Base-by-base conservation (phyloP, 2,113 vertebrate genomes). In the Willisornis vidua region DNA sequence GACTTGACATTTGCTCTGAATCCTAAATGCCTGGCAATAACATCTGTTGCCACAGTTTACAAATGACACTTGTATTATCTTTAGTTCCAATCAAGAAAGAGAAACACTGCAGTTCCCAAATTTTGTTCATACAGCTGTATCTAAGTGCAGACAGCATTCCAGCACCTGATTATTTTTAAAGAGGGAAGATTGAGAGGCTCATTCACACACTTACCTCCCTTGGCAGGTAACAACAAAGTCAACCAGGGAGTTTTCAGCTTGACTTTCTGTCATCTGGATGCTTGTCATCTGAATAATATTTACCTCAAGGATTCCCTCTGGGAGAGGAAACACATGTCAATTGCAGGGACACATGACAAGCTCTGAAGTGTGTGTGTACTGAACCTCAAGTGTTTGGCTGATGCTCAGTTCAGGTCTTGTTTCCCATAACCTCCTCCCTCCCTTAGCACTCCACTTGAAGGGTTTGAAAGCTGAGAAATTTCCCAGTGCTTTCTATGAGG, bases 171-270 rank as follows among this genome's bases (percentile, higher is more conserved):
- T 95, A 83, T 39, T 95, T 89, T 70, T 66, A 55, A 82, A 74
- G 71, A 62, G 45, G 29, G 14, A 92, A 82, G 79, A 72, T 0
- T 90, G 79, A 76, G 77, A 91, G 29, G 55, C 87, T 74, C 59
- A 89, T 94, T 93, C 84, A 84, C 55, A 76, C 59, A 90, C 98
- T 98, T 96, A 99, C 99, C 98, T 98, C 94, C 99, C 99, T 91
- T 98, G 95, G 95, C 99, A 99, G 93, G 98, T 98, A 79, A 99
- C 98, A 19, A 98, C 95, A 87, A 99, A 99, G 97, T 98, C 99
- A 96, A 99, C 91, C 54, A 99, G 96, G 33, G 98, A 97, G 85
- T 97, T 97, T 74, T 96, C 98, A 85, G 97, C 93, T 95, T 98
- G 97, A 76, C 97, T 96, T 59, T 92, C 62, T 6, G 98, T 96